These are phyloP conservation scores for Saccostrea glomerata DNA, from an alignment of 1,140 invertebrate species.

Conservation along the genomic window DNA sequence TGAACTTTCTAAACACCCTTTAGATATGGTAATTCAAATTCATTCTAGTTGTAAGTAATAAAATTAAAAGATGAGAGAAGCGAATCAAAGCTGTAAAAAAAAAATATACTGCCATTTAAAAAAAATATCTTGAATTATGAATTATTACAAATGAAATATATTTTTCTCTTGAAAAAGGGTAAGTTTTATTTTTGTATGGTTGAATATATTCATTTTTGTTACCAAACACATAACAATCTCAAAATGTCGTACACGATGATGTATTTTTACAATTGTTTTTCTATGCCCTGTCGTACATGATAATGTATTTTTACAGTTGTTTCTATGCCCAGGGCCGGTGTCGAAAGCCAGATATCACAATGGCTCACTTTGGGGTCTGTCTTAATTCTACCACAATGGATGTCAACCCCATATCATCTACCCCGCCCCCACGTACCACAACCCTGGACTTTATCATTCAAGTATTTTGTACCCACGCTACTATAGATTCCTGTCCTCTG, in stretches of 20 bases:
- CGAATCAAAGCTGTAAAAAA: too few relatives aligned
- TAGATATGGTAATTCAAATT: too few relatives aligned
- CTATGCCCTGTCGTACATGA: neutral
- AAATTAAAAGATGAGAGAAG: too few relatives aligned
- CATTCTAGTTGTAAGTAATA: too few relatives aligned
- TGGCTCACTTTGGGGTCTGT: neutral
- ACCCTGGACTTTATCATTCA: neutral
- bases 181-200: too few relatives aligned
- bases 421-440: neutral
- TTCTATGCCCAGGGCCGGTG: conserved; percentile 31
- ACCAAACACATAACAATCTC: too few relatives aligned
- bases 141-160: too few relatives aligned
- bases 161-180: too few relatives aligned
- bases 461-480: neutral
- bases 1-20: too few relatives aligned
- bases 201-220: too few relatives aligned
- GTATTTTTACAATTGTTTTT: conserved; percentile 30
- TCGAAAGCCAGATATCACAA: conserved; percentile 2
- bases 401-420: neutral
- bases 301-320: conserved; percentile 24
- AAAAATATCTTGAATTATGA: too few relatives aligned
- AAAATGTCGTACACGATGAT: neutral
- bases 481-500: neutral
- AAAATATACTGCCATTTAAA: too few relatives aligned
- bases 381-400: neutral